Conservation (phyloP, 2,113 vertebrate species). For the Vidua chalybeata region DNA sequence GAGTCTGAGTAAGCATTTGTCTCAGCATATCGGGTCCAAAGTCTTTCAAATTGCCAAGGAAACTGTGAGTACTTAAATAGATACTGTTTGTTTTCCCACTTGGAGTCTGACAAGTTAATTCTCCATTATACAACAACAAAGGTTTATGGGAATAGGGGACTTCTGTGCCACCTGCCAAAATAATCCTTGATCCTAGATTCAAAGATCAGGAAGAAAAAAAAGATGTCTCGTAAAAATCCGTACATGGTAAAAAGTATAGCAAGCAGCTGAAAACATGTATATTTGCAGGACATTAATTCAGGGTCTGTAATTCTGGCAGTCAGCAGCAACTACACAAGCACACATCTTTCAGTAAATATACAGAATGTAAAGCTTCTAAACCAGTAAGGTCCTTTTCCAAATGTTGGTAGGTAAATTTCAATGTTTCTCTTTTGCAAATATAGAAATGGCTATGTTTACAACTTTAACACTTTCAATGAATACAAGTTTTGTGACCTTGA, state of each 20-base stretch:
- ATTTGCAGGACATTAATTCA: not conserved
- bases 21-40: conserved; percentile 62
- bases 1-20: conserved; percentile 80
- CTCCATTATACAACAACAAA: conserved; percentile 91
- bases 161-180: conserved; percentile 86
- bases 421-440: not conserved
- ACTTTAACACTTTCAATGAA: not conserved
- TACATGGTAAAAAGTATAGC: not conserved
- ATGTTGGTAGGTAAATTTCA: not conserved
- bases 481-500: not conserved
- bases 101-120: conserved; percentile 93
- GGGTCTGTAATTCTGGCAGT: not conserved
- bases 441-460: not conserved
- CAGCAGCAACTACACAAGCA: not conserved
- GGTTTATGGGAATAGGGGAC: conserved; percentile 93
- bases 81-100: conserved; percentile 89
- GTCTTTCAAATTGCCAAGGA: conserved; percentile 74
- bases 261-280: not conserved
- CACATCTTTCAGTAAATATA: not conserved
- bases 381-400: not conserved
- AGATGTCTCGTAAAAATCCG: not conserved
- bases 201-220: conserved; percentile 45
- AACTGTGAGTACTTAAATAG: conserved; percentile 86
- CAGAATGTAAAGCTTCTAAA: not conserved
- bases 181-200: conserved; percentile 84